Percentiles rank a stretch among this genome's conserved stretches.
Conservation (phyloP, 2,797 vertebrate genomes). For the Aulostomus chinensis region DNA sequence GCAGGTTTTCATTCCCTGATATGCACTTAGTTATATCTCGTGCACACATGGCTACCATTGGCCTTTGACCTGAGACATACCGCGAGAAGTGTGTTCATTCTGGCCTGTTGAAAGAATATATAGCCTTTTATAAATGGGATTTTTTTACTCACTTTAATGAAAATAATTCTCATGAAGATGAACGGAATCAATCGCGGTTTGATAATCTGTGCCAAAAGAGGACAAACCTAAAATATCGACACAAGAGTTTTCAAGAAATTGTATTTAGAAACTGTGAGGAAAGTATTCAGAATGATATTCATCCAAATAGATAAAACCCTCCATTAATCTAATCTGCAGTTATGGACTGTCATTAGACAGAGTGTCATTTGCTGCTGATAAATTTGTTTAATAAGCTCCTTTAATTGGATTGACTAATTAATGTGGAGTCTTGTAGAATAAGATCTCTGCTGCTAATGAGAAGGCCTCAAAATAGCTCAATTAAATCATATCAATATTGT, state of each 20-base stretch:
- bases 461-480: slow-evolving; percentile 70
- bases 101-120: not conserved
- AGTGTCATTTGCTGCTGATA: slow-evolving; percentile 60
- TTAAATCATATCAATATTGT: slow-evolving; percentile 62
- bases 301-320: slow-evolving; percentile 68
- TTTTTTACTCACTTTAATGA: no score
- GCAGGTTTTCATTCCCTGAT: slow-evolving; percentile 44
- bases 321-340: slow-evolving; percentile 64
- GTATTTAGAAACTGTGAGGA: slow-evolving; percentile 19
- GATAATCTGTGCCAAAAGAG: no score
- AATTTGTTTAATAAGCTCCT: slow-evolving; percentile 66
- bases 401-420: slow-evolving; percentile 83
- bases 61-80: slow-evolving; percentile 37
- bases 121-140: no score
- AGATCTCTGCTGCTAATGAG: slow-evolving; percentile 76
- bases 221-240: slow-evolving; percentile 13
- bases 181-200: no score
- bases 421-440: slow-evolving; percentile 67
- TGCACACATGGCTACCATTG: slow-evolving; percentile 18
- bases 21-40: slow-evolving; percentile 43
- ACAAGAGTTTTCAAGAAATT: slow-evolving; percentile 10
- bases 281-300: slow-evolving; percentile 34
- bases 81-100: slow-evolving; percentile 16
- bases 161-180: no score
- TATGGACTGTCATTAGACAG: slow-evolving; percentile 62